Percentiles rank a stretch among this genome's conserved stretches.
Conservation (phyloP, 1,140 invertebrate species). For the Diuraphis noxia region DNA sequence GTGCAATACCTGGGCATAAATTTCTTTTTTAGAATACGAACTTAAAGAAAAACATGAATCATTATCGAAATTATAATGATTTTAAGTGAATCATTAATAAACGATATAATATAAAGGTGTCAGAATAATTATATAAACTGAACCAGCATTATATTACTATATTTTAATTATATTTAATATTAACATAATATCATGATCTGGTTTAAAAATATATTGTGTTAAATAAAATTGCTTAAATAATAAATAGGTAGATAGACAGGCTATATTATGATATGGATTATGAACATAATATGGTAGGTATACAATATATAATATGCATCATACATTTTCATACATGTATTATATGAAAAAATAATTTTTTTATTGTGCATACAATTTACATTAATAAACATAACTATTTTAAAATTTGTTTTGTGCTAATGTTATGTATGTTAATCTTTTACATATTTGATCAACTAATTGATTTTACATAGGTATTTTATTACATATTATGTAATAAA, state of each 20-base stretch:
- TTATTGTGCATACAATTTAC: not conserved
- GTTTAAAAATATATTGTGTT: too few relatives aligned
- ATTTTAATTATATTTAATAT: not conserved
- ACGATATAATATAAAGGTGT: not conserved
- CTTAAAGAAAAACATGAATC: not conserved
- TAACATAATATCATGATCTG: not conserved
- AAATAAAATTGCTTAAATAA: too few relatives aligned
- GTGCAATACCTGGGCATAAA: not conserved
- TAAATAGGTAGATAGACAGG: too few relatives aligned
- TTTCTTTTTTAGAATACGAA: not conserved
- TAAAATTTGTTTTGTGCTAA: not conserved
- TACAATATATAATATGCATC: too few relatives aligned
- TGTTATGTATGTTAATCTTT: not conserved
- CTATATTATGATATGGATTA: too few relatives aligned
- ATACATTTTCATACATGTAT: not conserved
- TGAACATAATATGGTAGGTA: not conserved
- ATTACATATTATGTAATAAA: not conserved
- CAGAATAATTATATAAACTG: not conserved
- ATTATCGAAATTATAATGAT: not conserved
- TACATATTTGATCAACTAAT: not conserved
- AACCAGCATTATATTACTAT: not conserved
- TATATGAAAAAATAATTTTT: too few relatives aligned
- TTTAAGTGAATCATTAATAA: not conserved
- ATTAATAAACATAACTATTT: not conserved
- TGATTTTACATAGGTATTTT: not conserved